Percentiles rank a stretch among this genome's conserved stretches.
Evolutionary conservation across 2,113 vertebrate genomes (phyloP).

Genomic region (Pachyramphus minor): DNA sequence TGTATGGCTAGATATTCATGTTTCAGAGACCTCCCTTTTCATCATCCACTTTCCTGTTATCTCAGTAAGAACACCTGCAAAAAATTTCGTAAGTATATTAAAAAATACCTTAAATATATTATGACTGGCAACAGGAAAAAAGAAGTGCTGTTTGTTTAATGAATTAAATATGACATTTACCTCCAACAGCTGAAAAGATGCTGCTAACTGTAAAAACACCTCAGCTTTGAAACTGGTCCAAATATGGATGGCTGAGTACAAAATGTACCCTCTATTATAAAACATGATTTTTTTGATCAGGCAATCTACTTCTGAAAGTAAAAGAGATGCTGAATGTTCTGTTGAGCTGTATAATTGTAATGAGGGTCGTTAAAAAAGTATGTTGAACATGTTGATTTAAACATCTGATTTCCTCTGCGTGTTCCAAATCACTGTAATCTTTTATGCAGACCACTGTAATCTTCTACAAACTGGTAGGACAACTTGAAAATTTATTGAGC

Average conservation of each 20-base stretch:
- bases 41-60: not conserved
- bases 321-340: not conserved
- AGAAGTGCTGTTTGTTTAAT: conserved; percentile 16
- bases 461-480: not conserved
- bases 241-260: not conserved
- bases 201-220: conserved; percentile 13
- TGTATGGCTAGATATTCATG: not conserved
- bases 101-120: not conserved
- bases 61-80: not conserved
- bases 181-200: not conserved
- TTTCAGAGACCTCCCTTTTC: not conserved
- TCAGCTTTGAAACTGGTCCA: conserved; percentile 20
- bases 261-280: not conserved
- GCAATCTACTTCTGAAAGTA: not conserved
- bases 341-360: not conserved
- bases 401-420: not conserved
- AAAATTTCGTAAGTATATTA: not conserved
- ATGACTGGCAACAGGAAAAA: not conserved
- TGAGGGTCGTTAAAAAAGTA: not conserved
- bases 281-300: not conserved
- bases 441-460: not conserved
- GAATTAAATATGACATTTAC: conserved; percentile 27
- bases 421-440: not conserved
- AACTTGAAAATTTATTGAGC: not conserved
- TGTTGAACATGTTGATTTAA: not conserved